Base-by-base conservation (phyloP, 2,797 vertebrate species). In the Lepidocolaptes lacrymiger region DNA sequence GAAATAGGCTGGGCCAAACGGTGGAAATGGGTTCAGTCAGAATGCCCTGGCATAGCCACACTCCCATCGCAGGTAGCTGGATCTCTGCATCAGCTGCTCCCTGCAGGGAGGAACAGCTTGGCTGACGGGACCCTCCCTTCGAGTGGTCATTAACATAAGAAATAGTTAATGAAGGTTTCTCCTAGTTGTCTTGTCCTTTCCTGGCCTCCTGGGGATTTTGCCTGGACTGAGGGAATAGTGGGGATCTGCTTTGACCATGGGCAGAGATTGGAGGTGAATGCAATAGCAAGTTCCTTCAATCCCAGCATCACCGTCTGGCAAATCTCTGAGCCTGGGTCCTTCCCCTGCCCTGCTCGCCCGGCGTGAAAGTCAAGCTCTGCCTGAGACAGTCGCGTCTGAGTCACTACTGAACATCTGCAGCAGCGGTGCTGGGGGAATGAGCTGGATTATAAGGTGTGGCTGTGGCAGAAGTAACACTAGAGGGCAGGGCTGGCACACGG, bases 401-500 rank as follows among this genome's bases (percentile, higher is more conserved):
- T 59, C 14, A 34, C 12, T 4, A 0, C 19, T 2, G 36, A 67
- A 6, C 51, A 5, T n/a, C 52, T 17, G 51, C 19, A 4, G 20
- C 64, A 14, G 72, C 13, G 26, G 30, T 30, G 63, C 36, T 8
- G 55, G 4, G 9, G 41, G 16, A 59, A 6, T 1, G 6, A 13
- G 1, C 7, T 24, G 34, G 9, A 3, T 18, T 7, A 2, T 27
- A 14, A 55, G 44, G 36, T 16, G 24, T 14, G 48, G 43, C 11
- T 69, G 93, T 41, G 46, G 67, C 78, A 91, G 74, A 64, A 66
- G 34, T 2, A 66, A 96, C 98, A 88, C 97, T 94, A 97, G 98
- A 97, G 97, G 97, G 95, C 96, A 97, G 97, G 96, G 96, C 88
- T 39, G 36, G 95, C 94, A 76, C 96, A 74, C 75, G 30, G 34